Evolutionary conservation across 2,113 vertebrate genomes (phyloP), one percentile per base, ranked within the genome.

Genomic region (Cisticola juncidis): DNA sequence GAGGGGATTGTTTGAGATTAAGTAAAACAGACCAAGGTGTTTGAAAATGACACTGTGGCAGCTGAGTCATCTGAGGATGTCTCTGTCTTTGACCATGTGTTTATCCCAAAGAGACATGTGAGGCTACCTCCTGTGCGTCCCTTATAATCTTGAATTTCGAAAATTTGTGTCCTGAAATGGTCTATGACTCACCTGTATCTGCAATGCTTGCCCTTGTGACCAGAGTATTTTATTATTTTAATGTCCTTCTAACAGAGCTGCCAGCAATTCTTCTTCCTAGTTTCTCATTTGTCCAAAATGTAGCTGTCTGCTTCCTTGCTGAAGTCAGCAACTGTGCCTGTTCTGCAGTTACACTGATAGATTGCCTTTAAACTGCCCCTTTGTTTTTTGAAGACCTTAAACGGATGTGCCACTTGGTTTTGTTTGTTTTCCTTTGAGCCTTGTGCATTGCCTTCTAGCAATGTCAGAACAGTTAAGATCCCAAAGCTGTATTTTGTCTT

Each of bases 271-370:
- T 92, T 93, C 90, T 80, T 89, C 2, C 0, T 66, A 61, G 35
- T 40, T 86, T 60, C 91, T 93, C 47, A 51, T 83, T 87, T 91
- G 81, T 69, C 81, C 54, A 35, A 86, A 90, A 51, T 9, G 23
- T 79, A 88, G 74, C 81, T 86, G 69, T 66, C 92, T 92, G 72
- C 82, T 68, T 92, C 81, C 73, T 89, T 7, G 57, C 86, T 95
- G 83, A 81, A 84, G 78, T 93, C 94, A 91, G 93, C 95, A 92
- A 38, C 64, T 62, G 14, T 50, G 81, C n/a, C 70, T 72, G 24
- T 61, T 65, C 58, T 79, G 87, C 78, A 71, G 0, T 81, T 72
- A 76, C 4, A 4, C 29, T 77, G 89, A 87, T 16, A 73, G 86
- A 95, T 94, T 80, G 81, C 58, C 66, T 91, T 58, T 38, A 62